Evolutionary conservation across 2,888 invertebrate genomes (phyloP).

Genomic region (Clivina fossor): DNA sequence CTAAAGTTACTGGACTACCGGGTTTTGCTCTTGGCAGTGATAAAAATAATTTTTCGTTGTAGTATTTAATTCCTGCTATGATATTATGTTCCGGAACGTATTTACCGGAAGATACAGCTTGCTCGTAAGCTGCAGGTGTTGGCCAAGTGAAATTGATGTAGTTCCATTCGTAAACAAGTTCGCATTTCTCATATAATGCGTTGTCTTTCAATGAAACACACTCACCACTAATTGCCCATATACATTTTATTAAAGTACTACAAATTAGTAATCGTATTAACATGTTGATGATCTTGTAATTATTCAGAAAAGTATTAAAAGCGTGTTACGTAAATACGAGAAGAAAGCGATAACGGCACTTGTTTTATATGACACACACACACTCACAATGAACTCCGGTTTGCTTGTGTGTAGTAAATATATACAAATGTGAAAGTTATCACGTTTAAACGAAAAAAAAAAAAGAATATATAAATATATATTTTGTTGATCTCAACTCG

Average conservation of each 20-base stretch:
- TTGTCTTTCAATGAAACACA: slow-evolving; percentile 27
- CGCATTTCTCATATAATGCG: slow-evolving; percentile 50
- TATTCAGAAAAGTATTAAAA: too few relatives aligned
- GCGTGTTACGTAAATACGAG: background rate
- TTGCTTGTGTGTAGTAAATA: background rate
- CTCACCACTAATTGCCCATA: slow-evolving; percentile 20
- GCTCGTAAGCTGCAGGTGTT: slow-evolving; percentile 57
- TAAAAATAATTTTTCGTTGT: slow-evolving; percentile 64
- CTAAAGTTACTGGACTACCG: slow-evolving; percentile 67
- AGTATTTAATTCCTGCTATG: slow-evolving; percentile 66
- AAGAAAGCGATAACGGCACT: slow-evolving; percentile 16
- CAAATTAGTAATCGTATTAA: too few relatives aligned
- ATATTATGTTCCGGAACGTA: slow-evolving; percentile 66
- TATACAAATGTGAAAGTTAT: slow-evolving; percentile 23
- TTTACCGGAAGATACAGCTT: slow-evolving; percentile 57
- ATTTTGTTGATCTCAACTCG: too few relatives aligned
- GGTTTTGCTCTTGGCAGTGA: slow-evolving; percentile 57
- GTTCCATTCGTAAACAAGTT: slow-evolving; percentile 69
- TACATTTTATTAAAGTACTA: background rate
- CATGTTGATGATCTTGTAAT: too few relatives aligned
- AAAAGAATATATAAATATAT: too few relatives aligned
- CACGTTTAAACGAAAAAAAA: too few relatives aligned
- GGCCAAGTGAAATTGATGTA: slow-evolving; percentile 66
- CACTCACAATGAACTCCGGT: too few relatives aligned
- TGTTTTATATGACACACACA: slow-evolving; percentile 10